phyloP scores from a whole-genome alignment of 2,888 invertebrate genomes.

The Drosophila macrothrix region DNA sequence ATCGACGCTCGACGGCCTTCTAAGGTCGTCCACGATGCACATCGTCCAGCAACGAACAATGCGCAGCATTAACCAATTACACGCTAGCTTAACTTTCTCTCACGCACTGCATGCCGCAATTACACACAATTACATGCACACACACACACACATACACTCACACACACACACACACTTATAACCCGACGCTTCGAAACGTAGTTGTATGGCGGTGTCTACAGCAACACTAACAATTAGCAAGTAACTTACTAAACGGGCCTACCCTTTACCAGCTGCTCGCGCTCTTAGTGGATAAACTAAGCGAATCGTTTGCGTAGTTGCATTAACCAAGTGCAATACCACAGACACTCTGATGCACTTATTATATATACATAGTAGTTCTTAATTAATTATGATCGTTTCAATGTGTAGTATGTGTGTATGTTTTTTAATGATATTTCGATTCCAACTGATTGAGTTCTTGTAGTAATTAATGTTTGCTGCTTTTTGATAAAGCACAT shows the following conservation, averaged over 20 bases:
- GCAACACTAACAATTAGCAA: slow-evolving; percentile 61
- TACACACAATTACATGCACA: slow-evolving; percentile 27
- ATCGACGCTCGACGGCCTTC: slow-evolving; percentile 85
- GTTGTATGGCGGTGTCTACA: slow-evolving; percentile 54
- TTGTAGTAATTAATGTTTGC: slow-evolving; percentile 65
- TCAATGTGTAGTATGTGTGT: slow-evolving; percentile 38
- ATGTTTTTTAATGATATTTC: slow-evolving; percentile 43
- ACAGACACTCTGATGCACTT: slow-evolving; percentile 52
- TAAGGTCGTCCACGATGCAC: slow-evolving; percentile 56
- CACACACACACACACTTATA: slow-evolving; percentile 6
- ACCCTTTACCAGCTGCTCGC: slow-evolving; percentile 19
- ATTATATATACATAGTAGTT: slow-evolving; percentile 32
- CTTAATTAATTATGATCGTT: slow-evolving; percentile 42
- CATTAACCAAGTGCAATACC: slow-evolving; percentile 61
- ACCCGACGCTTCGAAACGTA: slow-evolving; percentile 54
- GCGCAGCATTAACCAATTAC: slow-evolving; percentile 69
- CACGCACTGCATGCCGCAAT: slow-evolving; percentile 59
- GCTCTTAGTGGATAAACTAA: slow-evolving; percentile 52
- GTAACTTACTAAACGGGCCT: slow-evolving; percentile 45
- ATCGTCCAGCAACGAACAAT: slow-evolving; percentile 76
- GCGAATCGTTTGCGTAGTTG: slow-evolving; percentile 59
- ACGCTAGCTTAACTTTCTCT: slow-evolving; percentile 71
- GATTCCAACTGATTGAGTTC: slow-evolving; percentile 50
- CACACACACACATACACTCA: slow-evolving; percentile 45
- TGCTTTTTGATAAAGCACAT: slow-evolving; percentile 59